A percentile compares a stretch with the other conserved stretches of the same genome.
These are phyloP conservation scores for Scaptomyza flava DNA, from an alignment of 2,888 invertebrate species.

Conservation along the genomic window DNA sequence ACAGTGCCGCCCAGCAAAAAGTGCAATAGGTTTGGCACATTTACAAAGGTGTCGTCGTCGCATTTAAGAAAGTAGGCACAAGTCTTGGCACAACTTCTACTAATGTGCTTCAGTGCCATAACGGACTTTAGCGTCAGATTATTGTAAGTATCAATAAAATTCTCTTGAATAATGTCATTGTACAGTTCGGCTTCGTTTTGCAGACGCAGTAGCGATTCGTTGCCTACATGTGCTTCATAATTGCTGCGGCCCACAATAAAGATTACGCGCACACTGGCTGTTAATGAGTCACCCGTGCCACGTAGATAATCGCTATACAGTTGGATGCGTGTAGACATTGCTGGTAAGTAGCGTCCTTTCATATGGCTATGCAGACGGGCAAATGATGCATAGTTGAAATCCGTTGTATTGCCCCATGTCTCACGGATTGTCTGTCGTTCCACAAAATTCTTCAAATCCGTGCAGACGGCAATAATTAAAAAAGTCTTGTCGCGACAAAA, in stretches of 20 bases:
- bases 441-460: slow-evolving; percentile 89
- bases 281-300: slow-evolving; percentile 38
- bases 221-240: slow-evolving; percentile 74
- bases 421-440: slow-evolving; percentile 85
- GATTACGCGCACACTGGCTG: slow-evolving; percentile 73
- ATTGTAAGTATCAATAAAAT: slow-evolving; percentile 93
- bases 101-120: slow-evolving; percentile 93
- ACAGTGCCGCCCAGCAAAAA: slow-evolving; percentile 85
- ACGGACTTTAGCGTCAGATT: slow-evolving; percentile 94
- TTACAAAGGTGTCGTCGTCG: slow-evolving; percentile 94
- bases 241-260: slow-evolving; percentile 81
- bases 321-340: slow-evolving; percentile 65
- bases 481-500: slow-evolving; percentile 86
- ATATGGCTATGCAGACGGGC: slow-evolving; percentile 79
- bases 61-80: slow-evolving; percentile 91
- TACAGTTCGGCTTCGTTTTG: slow-evolving; percentile 88
- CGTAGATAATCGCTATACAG: slow-evolving; percentile 75
- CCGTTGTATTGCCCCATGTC: slow-evolving; percentile 84
- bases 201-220: slow-evolving; percentile 87
- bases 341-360: slow-evolving; percentile 77
- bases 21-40: slow-evolving; percentile 88
- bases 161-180: slow-evolving; percentile 93
- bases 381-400: slow-evolving; percentile 83
- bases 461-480: slow-evolving; percentile 90
- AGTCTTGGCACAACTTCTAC: slow-evolving; percentile 86